Conservation (phyloP, 92 coral and sea anemone species). For the Epizoanthus illoricatus region DNA sequence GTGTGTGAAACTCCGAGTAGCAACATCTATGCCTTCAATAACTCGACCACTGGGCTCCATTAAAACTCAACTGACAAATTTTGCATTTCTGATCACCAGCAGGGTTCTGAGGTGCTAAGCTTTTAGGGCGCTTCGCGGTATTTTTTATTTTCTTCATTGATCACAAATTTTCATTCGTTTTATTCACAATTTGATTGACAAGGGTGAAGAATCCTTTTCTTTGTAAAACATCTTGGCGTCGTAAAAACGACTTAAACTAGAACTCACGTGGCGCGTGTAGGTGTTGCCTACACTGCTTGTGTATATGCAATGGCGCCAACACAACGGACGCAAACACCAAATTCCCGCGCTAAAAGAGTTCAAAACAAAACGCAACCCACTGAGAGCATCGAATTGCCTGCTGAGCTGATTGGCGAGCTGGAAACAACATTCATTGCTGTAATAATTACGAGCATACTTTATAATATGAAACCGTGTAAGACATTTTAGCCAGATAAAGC, state of each 20-base stretch:
- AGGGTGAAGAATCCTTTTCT: no score
- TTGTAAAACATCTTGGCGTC: no score
- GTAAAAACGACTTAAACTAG: not conserved
- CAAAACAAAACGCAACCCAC: not conserved
- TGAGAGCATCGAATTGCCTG: not conserved
- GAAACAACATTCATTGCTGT: not conserved
- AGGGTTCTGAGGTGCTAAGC: no score
- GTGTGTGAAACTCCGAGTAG: no score
- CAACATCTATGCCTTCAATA: no score
- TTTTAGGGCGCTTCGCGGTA: no score
- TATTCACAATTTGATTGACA: no score
- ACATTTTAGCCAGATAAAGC: not conserved
- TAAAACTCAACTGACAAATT: no score
- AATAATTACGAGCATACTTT: not conserved
- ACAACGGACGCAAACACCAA: not conserved
- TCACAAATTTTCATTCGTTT: no score
- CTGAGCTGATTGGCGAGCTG: not conserved
- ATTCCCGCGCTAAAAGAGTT: constrained; percentile 19
- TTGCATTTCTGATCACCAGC: no score
- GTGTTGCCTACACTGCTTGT: not conserved
- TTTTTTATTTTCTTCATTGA: no score
- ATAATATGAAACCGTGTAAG: not conserved
- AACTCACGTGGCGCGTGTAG: not conserved
- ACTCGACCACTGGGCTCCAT: no score
- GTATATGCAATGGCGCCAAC: constrained; percentile 33